Base-by-base conservation (phyloP, 2,113 vertebrate genomes). In the Egretta garzetta region DNA sequence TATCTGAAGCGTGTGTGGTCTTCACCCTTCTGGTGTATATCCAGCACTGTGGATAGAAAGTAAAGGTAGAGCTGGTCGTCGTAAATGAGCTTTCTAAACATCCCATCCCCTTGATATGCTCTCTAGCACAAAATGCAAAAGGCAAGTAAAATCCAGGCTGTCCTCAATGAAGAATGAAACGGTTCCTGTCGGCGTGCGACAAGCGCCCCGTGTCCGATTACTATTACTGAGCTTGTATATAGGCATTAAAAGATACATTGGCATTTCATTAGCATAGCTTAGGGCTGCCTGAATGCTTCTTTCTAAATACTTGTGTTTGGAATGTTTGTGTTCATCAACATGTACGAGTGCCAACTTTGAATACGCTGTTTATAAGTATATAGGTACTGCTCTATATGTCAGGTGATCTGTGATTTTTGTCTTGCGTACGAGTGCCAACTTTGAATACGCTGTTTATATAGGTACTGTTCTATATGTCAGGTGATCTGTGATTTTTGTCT, bases 341-440 rank as follows among this genome's bases (percentile, higher is more conserved):
- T 8, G 9, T 5, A 7, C 0, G 0, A 49, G 14, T 55, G 72
- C 62, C 37, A 59, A 1, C 45, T 41, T 33, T 23, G 50, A 56
- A 17, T 30, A 11, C 2, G 1, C 24, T 37, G 21, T 24, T 80
- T 2, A 9, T 33, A 3, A 9, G 27, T 52, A 2, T 43, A 1
- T 5, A 55, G 39, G 2, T 30, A 33, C 41, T 22, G 16, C n/a
- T 67, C 32, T 53, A 0, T 8, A 5, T 10, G 23, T 35, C 14
- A 8, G n/a, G 28, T 9, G 45, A 27, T 16, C 39, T 2, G 1
- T 30, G 26, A 24, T 58, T 41, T 86, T 86, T 63, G 9, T 77
- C 37, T 30, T 37, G 24, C n/a, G 9, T 5, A 7, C 0, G 0
- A 49, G 14, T 55, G 72, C 62, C 37, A 59, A 1, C 45, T 41